Conservation (phyloP, 2,888 invertebrate species). For the Phrixothrix hirtus region DNA sequence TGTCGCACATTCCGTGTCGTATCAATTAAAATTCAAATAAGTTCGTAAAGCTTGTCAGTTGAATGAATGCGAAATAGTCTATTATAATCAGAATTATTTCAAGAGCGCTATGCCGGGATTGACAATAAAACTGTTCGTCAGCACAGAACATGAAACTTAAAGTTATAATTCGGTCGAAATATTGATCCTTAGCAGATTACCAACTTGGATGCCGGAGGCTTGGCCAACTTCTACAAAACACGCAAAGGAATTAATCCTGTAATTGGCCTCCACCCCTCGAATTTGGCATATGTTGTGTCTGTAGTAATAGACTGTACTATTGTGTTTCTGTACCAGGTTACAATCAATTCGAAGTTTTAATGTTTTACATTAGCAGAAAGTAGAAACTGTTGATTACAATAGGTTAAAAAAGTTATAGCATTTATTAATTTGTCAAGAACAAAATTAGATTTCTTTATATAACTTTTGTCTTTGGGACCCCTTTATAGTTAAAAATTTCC, state of each 20-base stretch:
- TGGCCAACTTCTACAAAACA: slow-evolving; percentile 33
- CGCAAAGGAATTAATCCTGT: slow-evolving; percentile 35
- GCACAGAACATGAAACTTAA: slow-evolving; percentile 35
- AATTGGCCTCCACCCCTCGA: slow-evolving; percentile 28
- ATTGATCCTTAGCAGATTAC: slow-evolving; percentile 34
- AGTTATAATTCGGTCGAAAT: slow-evolving; percentile 30
- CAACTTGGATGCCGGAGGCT: slow-evolving; percentile 34
- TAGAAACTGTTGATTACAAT: too few relatives aligned
- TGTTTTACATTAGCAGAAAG: background rate
- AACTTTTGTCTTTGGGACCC: too few relatives aligned
- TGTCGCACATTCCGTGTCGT: too few relatives aligned
- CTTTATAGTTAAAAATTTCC: too few relatives aligned
- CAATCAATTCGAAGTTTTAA: slow-evolving; percentile 7
- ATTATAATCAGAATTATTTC: slow-evolving; percentile 34
- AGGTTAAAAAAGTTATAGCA: too few relatives aligned
- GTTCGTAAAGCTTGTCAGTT: slow-evolving; percentile 33
- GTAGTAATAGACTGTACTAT: slow-evolving; percentile 15
- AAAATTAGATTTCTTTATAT: too few relatives aligned
- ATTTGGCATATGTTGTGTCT: slow-evolving; percentile 24
- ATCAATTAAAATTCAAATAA: slow-evolving; percentile 37
- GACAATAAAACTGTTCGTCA: slow-evolving; percentile 39
- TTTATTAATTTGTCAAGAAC: too few relatives aligned
- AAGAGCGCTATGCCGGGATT: slow-evolving; percentile 34
- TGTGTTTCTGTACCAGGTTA: slow-evolving; percentile 11
- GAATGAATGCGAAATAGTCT: slow-evolving; percentile 25